Conservation (phyloP, 2,888 invertebrate genomes). For the Embidobia sp. region DNA sequence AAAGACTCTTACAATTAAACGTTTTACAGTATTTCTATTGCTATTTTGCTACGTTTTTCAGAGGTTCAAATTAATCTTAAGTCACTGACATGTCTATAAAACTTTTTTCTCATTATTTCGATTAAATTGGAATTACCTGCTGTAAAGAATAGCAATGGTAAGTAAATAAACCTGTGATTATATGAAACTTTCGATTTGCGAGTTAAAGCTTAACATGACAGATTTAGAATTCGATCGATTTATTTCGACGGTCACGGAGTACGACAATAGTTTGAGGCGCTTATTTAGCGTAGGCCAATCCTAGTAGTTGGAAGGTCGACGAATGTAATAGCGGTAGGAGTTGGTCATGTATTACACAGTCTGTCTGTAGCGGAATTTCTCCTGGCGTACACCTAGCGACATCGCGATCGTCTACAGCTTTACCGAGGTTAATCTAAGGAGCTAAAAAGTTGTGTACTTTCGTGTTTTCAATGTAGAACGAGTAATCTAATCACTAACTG, state of each 20-base stretch:
- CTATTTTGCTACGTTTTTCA: constrained; percentile 15
- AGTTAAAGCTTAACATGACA: no score
- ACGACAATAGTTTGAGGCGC: constrained; percentile 44
- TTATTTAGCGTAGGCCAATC: constrained; percentile 41
- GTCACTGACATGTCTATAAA: neutral
- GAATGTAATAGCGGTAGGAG: constrained; percentile 43
- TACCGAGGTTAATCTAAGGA: constrained; percentile 64
- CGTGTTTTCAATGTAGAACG: constrained; percentile 74
- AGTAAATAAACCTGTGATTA: no score
- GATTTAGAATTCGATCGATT: no score
- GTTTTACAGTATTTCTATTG: constrained; percentile 23
- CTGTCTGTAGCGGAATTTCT: constrained; percentile 61
- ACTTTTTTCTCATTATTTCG: neutral
- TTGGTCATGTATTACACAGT: constrained; percentile 51
- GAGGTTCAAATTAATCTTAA: neutral
- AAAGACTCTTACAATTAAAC: constrained; percentile 27
- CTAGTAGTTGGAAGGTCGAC: constrained; percentile 44
- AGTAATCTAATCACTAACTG: constrained; percentile 69
- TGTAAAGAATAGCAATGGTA: no score
- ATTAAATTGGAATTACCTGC: no score
- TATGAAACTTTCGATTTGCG: no score
- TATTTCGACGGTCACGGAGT: no score
- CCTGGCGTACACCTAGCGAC: constrained; percentile 69
- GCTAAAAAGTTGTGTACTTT: constrained; percentile 72
- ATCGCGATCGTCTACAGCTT: constrained; percentile 67